These are phyloP conservation scores for Drosophila birchii DNA, from an alignment of 2,888 invertebrate species.

Conservation along the genomic window DNA sequence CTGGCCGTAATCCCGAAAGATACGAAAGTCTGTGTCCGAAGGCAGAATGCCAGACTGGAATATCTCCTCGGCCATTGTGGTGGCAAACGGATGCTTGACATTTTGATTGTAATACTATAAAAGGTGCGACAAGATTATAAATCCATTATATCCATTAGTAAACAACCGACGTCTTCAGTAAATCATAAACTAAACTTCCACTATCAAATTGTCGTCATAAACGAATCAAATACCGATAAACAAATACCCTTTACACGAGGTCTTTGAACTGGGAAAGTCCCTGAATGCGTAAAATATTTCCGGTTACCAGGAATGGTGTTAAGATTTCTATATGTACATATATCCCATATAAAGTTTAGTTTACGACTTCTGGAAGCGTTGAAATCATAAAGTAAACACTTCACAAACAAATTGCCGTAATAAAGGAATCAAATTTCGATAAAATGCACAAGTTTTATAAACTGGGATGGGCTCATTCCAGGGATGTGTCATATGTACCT, in stretches of 20 bases:
- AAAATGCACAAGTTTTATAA: slow-evolving; percentile 20
- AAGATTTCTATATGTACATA: neutral
- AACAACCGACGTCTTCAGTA: neutral
- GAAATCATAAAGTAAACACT: slow-evolving; percentile 2
- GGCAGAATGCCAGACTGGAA: slow-evolving; percentile 88
- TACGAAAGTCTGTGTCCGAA: slow-evolving; percentile 89
- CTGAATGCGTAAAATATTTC: neutral
- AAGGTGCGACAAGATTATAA: neutral
- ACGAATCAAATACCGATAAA: neutral
- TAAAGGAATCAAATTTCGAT: slow-evolving; percentile 17
- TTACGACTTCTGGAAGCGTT: neutral
- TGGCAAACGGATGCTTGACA: slow-evolving; percentile 87
- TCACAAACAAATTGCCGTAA: slow-evolving; percentile 15
- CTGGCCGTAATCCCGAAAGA: slow-evolving; percentile 88
- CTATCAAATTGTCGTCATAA: neutral
- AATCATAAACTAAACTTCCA: neutral
- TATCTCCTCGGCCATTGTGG: slow-evolving; percentile 87
- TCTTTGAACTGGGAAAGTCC: slow-evolving; percentile 1
- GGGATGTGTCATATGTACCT: slow-evolving; percentile 82
- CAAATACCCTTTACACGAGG: neutral
- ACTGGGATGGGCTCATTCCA: neutral
- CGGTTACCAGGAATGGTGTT: neutral
- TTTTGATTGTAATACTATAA: slow-evolving; percentile 84
- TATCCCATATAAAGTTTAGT: neutral
- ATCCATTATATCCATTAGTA: neutral